phyloP scores from a whole-genome alignment of 1,140 invertebrate species.

The Marisa cornuarietis region DNA sequence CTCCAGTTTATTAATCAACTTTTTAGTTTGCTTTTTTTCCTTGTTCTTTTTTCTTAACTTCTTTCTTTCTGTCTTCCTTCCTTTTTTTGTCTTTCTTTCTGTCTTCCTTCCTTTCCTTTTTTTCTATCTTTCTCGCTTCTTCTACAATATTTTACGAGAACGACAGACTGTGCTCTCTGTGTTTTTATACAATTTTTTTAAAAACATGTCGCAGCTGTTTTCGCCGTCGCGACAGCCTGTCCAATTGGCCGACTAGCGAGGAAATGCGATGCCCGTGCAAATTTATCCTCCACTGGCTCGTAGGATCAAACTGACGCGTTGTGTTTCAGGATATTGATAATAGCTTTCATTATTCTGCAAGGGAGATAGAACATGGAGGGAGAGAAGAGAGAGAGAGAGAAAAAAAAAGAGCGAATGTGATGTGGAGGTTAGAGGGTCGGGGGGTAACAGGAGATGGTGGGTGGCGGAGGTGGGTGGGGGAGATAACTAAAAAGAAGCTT shows the following conservation, averaged over 20 bases:
- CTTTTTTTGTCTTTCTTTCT: neutral
- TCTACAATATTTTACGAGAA: neutral
- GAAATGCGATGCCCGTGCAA: too few species aligned
- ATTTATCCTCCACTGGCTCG: too few species aligned
- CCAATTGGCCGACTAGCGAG: too few species aligned
- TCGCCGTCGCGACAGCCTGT: too few species aligned
- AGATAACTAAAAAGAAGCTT: too few species aligned
- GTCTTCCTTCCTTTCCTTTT: neutral
- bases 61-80: conserved; percentile 19
- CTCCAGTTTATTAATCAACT: neutral
- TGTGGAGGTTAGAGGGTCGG: neutral
- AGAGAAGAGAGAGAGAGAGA: neutral
- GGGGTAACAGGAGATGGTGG: neutral
- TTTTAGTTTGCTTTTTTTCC: neutral
- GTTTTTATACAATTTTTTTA: too few species aligned
- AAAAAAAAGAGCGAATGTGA: neutral
- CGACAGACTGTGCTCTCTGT: too few species aligned
- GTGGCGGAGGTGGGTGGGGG: too few species aligned
- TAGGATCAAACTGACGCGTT: too few species aligned
- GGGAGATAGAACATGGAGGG: neutral
- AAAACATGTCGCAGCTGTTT: too few species aligned
- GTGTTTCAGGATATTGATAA: too few species aligned
- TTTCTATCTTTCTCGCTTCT: neutral
- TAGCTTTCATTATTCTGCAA: neutral
- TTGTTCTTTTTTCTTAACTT: conserved; percentile 16